Evolutionary conservation across 2,888 invertebrate genomes (phyloP).

Genomic region (Altica lythri): DNA sequence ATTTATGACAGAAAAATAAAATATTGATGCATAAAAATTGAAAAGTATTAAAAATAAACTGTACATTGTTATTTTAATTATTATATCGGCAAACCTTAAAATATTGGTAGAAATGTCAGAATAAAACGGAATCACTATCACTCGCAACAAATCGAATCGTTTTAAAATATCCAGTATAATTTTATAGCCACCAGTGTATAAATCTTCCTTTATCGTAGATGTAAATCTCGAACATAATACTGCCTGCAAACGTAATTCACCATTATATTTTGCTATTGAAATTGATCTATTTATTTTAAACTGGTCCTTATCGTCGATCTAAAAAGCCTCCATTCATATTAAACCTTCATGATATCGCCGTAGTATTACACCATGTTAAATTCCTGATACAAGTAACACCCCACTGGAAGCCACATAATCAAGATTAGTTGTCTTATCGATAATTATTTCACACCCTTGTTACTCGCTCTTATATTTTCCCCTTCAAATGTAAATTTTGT

Average conservation of each 20-base stretch:
- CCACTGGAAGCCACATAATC: slow-evolving; percentile 16
- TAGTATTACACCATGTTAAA: slow-evolving; percentile 23
- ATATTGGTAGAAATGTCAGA: neutral
- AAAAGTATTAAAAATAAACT: too few species aligned
- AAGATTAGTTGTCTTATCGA: slow-evolving; percentile 18
- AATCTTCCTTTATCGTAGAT: slow-evolving; percentile 20
- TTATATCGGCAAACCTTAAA: neutral
- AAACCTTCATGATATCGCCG: slow-evolving; percentile 48
- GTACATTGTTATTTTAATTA: neutral
- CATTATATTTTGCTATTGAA: slow-evolving; percentile 34
- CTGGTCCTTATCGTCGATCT: slow-evolving; percentile 46
- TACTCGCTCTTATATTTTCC: slow-evolving; percentile 3
- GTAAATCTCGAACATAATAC: slow-evolving; percentile 22
- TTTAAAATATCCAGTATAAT: slow-evolving; percentile 15
- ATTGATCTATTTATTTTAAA: slow-evolving; percentile 45
- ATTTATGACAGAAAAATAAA: too few species aligned
- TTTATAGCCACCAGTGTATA: slow-evolving; percentile 15
- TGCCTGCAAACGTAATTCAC: slow-evolving; percentile 39
- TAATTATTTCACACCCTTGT: slow-evolving; percentile 22
- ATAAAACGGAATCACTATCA: slow-evolving; percentile 6
- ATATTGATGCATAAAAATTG: too few species aligned
- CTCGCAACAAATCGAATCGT: slow-evolving; percentile 7
- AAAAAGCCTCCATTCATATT: slow-evolving; percentile 53
- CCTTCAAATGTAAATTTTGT: neutral
- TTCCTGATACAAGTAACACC: slow-evolving; percentile 20